Percentiles rank a stretch among this genome's conserved stretches.
phyloP scores from a whole-genome alignment of 2,797 vertebrate species.

The Pseudochromis fuscus region DNA sequence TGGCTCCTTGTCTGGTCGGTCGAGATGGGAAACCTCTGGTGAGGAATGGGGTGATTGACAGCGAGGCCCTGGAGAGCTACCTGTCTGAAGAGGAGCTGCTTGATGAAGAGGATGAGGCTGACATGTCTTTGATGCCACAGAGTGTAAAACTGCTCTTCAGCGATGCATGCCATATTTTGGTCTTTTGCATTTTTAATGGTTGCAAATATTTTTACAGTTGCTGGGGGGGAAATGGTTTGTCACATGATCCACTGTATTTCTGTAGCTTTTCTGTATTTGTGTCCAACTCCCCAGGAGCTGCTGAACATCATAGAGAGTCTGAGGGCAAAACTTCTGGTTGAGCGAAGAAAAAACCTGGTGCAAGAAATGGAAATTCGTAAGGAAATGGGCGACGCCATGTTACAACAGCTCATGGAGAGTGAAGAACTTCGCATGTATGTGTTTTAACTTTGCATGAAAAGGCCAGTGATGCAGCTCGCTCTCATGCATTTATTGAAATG shows the following conservation, averaged over 20 bases:
- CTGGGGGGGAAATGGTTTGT: not conserved
- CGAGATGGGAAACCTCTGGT: constrained; percentile 79
- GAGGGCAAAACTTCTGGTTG: constrained; percentile 83
- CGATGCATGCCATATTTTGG: no score
- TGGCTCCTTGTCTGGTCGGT: constrained; percentile 80
- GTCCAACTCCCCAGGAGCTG: constrained; percentile 80
- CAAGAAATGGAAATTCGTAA: constrained; percentile 92
- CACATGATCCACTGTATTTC: not conserved
- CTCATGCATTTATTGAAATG: no score
- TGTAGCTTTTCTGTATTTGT: not conserved
- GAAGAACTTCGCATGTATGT: constrained; percentile 88
- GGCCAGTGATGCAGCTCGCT: not conserved
- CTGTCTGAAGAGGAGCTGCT: constrained; percentile 83
- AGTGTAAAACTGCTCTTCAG: constrained; percentile 79
- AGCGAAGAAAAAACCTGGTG: constrained; percentile 87
- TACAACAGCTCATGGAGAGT: constrained; percentile 89
- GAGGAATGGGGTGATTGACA: constrained; percentile 69
- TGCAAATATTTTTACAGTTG: not conserved
- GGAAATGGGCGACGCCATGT: constrained; percentile 94
- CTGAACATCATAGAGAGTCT: constrained; percentile 86
- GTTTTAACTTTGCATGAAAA: not conserved
- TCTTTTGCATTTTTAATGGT: no score
- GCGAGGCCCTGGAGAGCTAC: constrained; percentile 75
- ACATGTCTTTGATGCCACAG: constrained; percentile 89
- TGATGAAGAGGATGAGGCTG: constrained; percentile 86